Evolutionary conservation across 2,797 vertebrate species (phyloP).

Genomic region (Glossophaga mutica): DNA sequence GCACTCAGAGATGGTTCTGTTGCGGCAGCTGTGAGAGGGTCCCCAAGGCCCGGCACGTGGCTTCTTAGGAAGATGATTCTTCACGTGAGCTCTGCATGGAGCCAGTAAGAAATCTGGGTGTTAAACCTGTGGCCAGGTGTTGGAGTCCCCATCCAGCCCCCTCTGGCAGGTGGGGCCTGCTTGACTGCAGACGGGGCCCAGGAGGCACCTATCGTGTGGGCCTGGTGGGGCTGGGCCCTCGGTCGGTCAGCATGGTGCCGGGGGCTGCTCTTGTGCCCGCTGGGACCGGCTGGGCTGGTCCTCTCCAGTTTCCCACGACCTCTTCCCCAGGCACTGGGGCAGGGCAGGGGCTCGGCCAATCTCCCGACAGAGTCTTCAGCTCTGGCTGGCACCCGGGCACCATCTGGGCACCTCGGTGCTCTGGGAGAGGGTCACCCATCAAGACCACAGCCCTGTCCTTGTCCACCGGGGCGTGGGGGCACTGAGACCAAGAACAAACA

Average conservation of each 20-base stretch:
- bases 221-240: background rate
- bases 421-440: background rate
- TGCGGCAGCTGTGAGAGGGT: background rate
- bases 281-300: background rate
- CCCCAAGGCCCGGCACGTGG: background rate
- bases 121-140: background rate
- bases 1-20: background rate
- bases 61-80: background rate
- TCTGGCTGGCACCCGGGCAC: background rate
- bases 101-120: background rate
- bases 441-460: background rate
- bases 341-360: background rate
- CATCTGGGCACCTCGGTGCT: background rate
- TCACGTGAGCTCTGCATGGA: background rate
- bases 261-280: rapidly evolving
- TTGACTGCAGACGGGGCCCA: background rate
- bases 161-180: background rate
- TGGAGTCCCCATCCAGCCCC: background rate
- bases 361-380: background rate
- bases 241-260: background rate
- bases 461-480: background rate
- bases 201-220: background rate
- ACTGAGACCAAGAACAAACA: background rate
- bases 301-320: background rate
- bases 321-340: background rate